Evolutionary conservation across 1,140 invertebrate species (phyloP), one percentile per base, ranked within the genome.

Genomic region (Drosophila malerkotliana): DNA sequence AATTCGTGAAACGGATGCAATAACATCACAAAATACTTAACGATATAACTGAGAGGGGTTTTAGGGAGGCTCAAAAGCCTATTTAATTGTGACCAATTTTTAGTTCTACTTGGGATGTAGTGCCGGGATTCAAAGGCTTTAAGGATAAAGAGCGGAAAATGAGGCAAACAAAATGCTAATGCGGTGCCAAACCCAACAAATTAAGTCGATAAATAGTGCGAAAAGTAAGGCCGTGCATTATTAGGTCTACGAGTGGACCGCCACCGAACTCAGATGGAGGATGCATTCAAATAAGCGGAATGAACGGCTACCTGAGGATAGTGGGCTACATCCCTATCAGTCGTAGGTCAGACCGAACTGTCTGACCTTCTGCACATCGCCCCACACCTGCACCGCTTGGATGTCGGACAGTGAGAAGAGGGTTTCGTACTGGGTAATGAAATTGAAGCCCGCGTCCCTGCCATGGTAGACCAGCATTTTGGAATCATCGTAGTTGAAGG

Each of bases 351-450:
- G 64, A 44, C 74, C 60, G 63, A 91, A 69, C 24, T 77, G 63
- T 6, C 68, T 77, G 21, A 91, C 67, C 67, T 91, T 91, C 56
- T 80, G 51, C 12, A 91, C 88, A 75, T 91, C 90, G 18, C 88
- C 90, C 88, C 90, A 91, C 30, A 91, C 79, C 63, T 91, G 90
- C 10, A 91, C 32, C 28, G 84, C 74, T 53, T 88, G 63, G 57
- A 87, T 87, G 8, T 76, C 75, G 10, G 83, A 44, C 1, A 88
- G 66, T 39, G 48, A 45, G 24, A 88, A 82, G 3, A 69, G 39
- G 5, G 82, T 88, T 45, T 66, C 66, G 28, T 41, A 87, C 59
- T 61, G 30, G 26, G 58, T 72, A 15, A 87, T 62, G 58, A 79
- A 88, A 56, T 87, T 87, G 32, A 75, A 44, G 28, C 83, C 83